Base-by-base conservation (phyloP, 2,888 invertebrate species). In the Zhengitettix transpicula region DNA sequence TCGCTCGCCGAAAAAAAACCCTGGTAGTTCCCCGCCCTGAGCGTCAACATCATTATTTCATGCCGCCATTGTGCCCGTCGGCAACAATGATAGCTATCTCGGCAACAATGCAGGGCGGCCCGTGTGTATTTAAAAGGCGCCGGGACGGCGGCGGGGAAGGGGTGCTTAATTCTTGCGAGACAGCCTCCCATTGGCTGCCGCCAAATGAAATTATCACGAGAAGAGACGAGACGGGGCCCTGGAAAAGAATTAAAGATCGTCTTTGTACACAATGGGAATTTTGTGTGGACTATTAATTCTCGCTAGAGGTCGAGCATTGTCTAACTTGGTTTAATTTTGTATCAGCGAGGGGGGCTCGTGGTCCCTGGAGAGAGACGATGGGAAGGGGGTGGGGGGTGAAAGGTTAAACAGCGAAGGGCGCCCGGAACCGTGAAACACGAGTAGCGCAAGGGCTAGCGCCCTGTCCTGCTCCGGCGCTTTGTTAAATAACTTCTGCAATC, bases 281-380 rank as follows among this genome's bases (percentile, higher is more conserved):
- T 62, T 60, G 62, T 58, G 60, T 58, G 62, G 58, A 57, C 63
- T 60, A 61, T 63, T 61, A 63, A 63, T 63, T 59, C 61, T 44
- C 58, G 56, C 61, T 59, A 42, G 61, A 57, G 61, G 60, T 60
- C 47, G 40, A 57, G 58, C 58, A 42, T 63, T 63, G 63, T 63
- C 61, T 63, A 55, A 63, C 57, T 56, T 56, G 58, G 59, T 63
- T 61, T 63, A 63, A 63, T 63, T 63, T 60, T 63, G 63, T 60
- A 63, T 58, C 60, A 61, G 56, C 28, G 47, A 8, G 8, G 47
- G 8, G n/a, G 44, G 47, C 12, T n/a, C 47, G 28, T 28, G 28
- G 28, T 28, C 28, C 28, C 28, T 7, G 28, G 28, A 28, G 28
- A 7, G 28, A 28, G 7, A 28, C 7, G 28, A 28, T 5, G 2